Evolutionary conservation across 1,140 invertebrate genomes (phyloP), one percentile per base, ranked within the genome.

Genomic region (Pseudomyrmex cubaensis): DNA sequence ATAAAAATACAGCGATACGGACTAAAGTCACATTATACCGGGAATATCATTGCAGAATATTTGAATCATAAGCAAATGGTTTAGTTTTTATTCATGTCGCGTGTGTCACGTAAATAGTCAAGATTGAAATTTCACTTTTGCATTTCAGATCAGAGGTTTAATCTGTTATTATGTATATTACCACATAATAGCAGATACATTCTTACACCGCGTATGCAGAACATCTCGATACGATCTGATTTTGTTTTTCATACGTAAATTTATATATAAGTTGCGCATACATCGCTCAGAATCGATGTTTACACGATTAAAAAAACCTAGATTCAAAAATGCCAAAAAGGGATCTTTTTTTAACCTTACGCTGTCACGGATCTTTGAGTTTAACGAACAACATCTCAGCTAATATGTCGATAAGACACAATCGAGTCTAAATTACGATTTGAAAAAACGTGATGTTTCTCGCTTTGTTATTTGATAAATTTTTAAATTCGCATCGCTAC

Each of bases 371-470:
- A 50, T 25, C 35, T 17, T 12, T 13, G 50, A 35, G 4, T 54
- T 44, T 20, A 67, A 13, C n/a, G 7, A 64, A 12, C 46, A 4
- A 66, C 22, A 54, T 64, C 35, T 13, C 48, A 66, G n/a, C 48
- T 77, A 50, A 67, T 17, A 77, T 77, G 74, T 50, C 62, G 48
- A 76, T 64, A 76, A 77, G 48, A 13, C 56, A 25, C n/a, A 44
- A 0, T 35, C 0, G 35, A 35, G 0, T 54, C 5, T 13, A 22
- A 77, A 77, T 54, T 48, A 1, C 25, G 9, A 77, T 66, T 7
- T 9, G 13, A 67, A 67, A 17, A 54, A 77, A 77, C 13, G 8
- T 67, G 62, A 77, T 67, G 44, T 67, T n/a, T 15, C n/a, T 52
- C 46, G 17, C 25, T 15, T 13, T 9, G 35, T 66, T 7, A 54